Base-by-base conservation (phyloP, 2,113 vertebrate genomes). In the Dasyprocta punctata region DNA sequence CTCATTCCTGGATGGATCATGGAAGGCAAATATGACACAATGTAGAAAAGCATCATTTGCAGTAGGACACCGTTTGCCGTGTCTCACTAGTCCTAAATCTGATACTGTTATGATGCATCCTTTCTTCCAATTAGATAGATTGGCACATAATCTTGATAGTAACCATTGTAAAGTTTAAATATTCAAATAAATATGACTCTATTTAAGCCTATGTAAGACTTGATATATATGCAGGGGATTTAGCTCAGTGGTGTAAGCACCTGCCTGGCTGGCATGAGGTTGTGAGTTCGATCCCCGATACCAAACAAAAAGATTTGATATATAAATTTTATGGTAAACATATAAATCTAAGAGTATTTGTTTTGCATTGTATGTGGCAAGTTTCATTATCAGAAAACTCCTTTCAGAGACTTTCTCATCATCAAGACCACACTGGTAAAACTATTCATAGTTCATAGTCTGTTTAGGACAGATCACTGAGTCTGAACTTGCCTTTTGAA, bases 11-110 rank as follows among this genome's bases (percentile, higher is more conserved):
- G 11, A 52, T 4, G 12, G 36, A 5, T 38, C 30, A 19, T 0
- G 3, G 4, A 14, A 65, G 26, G 9, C 7, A 61, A 33, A 38
- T 9, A n/a, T 0, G 5, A 12, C 8, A 9, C 3, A 11, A 7
- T 6, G 14, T 12, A 56, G n/a, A 5, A 12, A 60, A 73, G 56
- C 17, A 58, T 41, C 6, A 3, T 28, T 24, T 47, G 67, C 33
- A 47, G n/a, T n/a, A 47, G 36, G 52, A 60, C 0, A 1, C n/a
- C 28, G 5, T 44, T 47, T 47, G 1, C 54, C 36, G 19, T n/a
- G 24, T 86, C 38, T 67, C 24, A 78, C 20, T n/a, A 33, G 19
- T 2, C 7, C 14, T 24, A 36, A 33, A 30, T 10, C 0, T 38
- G 49, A 87, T 13, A 26, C 38, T 47, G 28, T 54, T 16, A 41